Evolutionary conservation across 2,888 invertebrate species (phyloP).

Genomic region (Adineta ricciae): DNA sequence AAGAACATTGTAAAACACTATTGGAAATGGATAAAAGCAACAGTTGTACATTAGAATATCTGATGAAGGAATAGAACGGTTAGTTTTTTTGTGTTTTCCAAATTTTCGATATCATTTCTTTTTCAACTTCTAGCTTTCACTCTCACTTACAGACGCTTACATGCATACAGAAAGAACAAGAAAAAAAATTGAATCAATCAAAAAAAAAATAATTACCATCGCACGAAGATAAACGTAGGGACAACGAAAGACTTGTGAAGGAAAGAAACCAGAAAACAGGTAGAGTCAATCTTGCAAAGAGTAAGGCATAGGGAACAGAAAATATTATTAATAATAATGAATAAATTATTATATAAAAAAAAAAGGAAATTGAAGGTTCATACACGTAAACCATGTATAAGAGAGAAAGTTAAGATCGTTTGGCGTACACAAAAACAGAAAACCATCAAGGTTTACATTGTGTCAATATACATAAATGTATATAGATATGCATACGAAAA

Average conservation of each 20-base stretch:
- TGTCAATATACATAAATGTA: not conserved
- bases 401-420: not conserved
- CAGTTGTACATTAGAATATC: slow-evolving; percentile 17
- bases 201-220: not conserved
- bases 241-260: not conserved
- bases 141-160: not conserved
- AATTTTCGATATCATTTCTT: not conserved
- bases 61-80: not conserved
- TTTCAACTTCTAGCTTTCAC: not conserved
- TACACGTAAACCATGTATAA: not conserved
- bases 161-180: not conserved
- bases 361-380: not conserved
- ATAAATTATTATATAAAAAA: not conserved
- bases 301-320: not conserved
- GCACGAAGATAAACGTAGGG: not conserved
- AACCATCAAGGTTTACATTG: not conserved
- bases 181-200: not conserved
- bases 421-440: not conserved
- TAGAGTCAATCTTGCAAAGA: not conserved
- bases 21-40: slow-evolving; percentile 7
- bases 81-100: not conserved
- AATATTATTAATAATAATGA: not conserved
- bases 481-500: not conserved
- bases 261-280: not conserved
- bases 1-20: slow-evolving; percentile 19